phyloP scores from a whole-genome alignment of 2,113 vertebrate species.

The Dromiciops gliroides region DNA sequence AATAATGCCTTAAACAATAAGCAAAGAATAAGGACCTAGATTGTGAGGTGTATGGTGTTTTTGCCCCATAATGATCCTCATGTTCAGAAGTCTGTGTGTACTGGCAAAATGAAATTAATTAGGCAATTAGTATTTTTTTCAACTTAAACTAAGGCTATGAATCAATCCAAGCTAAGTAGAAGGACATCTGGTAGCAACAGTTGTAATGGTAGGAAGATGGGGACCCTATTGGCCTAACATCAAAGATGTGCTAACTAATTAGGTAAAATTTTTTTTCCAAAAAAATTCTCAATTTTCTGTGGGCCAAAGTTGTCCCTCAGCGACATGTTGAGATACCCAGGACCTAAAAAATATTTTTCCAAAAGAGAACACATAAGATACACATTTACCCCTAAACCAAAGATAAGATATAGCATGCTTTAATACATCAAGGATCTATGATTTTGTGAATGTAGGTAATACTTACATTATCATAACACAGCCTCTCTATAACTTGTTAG shows the following conservation, averaged over 20 bases:
- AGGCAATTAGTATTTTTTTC: not conserved
- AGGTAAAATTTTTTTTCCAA: not conserved
- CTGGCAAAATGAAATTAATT: not conserved
- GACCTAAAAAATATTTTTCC: not conserved
- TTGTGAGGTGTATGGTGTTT: not conserved
- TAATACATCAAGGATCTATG: not conserved
- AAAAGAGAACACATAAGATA: not conserved
- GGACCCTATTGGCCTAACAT: not conserved
- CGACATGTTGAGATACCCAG: not conserved
- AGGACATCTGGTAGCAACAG: not conserved
- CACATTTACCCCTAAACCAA: not conserved
- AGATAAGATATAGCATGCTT: not conserved
- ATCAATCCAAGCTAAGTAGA: not conserved
- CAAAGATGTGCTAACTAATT: not conserved
- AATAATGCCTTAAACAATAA: constrained; percentile 43
- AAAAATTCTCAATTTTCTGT: not conserved
- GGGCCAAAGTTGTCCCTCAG: not conserved
- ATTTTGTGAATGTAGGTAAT: not conserved
- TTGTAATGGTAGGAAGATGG: not conserved
- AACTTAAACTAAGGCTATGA: not conserved
- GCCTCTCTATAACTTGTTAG: not conserved
- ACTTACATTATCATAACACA: not conserved
- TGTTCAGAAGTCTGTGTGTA: not conserved
- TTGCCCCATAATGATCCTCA: not conserved
- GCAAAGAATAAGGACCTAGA: constrained; percentile 45